Evolutionary conservation across 1,140 invertebrate genomes (phyloP).

Genomic region (Neodiprion fabricii): DNA sequence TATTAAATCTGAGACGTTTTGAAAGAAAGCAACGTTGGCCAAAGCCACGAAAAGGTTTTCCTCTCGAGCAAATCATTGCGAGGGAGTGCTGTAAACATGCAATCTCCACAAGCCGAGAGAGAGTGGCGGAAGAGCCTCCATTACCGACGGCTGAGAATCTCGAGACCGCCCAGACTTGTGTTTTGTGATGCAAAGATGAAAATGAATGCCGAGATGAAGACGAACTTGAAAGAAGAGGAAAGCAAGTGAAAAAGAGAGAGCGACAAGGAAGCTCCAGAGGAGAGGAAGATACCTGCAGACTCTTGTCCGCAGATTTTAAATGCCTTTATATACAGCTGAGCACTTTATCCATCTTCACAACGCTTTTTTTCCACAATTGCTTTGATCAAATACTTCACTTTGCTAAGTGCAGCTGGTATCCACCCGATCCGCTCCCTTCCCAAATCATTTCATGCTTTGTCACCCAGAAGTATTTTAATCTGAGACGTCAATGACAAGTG

Average conservation of each 20-base stretch:
- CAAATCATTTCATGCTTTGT: too few species aligned
- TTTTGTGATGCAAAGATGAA: constrained; percentile 37
- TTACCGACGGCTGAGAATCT: constrained; percentile 49
- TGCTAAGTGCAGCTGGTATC: too few species aligned
- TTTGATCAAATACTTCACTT: too few species aligned
- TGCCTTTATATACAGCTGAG: not conserved
- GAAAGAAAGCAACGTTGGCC: not conserved
- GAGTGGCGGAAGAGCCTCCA: constrained; percentile 42
- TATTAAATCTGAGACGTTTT: too few species aligned
- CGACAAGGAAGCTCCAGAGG: constrained; percentile 2
- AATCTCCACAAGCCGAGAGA: not conserved
- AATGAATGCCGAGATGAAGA: constrained; percentile 40
- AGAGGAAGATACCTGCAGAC: not conserved
- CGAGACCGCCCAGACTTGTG: constrained; percentile 38
- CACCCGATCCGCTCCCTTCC: too few species aligned
- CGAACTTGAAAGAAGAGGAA: constrained; percentile 22
- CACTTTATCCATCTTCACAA: too few species aligned
- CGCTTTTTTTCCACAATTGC: too few species aligned
- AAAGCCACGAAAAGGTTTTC: constrained; percentile 37
- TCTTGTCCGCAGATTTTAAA: not conserved
- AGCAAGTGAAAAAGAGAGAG: constrained; percentile 30
- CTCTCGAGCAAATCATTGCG: constrained; percentile 47
- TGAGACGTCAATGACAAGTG: too few species aligned
- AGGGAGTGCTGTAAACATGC: constrained; percentile 9
- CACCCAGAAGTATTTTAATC: too few species aligned